These are phyloP conservation scores for Tetragonula carbonaria DNA, from an alignment of 2,888 invertebrate genomes.

Conservation along the genomic window DNA sequence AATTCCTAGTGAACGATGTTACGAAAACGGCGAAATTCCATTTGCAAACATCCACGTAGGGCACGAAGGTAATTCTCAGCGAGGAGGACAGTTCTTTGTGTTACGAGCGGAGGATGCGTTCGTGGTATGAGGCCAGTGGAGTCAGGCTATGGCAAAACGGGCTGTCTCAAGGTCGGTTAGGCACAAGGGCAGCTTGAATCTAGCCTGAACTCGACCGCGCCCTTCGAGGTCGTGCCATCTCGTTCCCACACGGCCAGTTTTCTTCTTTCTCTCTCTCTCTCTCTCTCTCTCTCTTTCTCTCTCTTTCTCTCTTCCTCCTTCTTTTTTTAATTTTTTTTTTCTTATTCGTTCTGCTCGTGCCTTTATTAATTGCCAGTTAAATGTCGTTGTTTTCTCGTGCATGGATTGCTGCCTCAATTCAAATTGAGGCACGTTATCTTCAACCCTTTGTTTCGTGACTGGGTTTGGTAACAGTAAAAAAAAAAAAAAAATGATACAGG, in stretches of 20 bases:
- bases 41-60: conserved; percentile 51
- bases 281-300: not conserved
- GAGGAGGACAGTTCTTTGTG: conserved; percentile 71
- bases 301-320: conserved; percentile 15
- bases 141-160: conserved; percentile 72
- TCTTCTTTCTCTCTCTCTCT: conserved; percentile 21
- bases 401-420: conserved; percentile 2
- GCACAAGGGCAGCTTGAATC: conserved; percentile 82
- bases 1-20: conserved; percentile 16
- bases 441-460: conserved; percentile 2
- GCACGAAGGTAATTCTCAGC: conserved; percentile 30
- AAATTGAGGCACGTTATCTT: conserved; percentile 8
- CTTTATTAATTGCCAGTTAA: conserved; percentile 54
- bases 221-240: conserved; percentile 80
- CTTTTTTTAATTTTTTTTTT: not conserved
- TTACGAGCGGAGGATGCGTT: conserved; percentile 70
- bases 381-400: conserved; percentile 20
- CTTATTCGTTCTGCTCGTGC: conserved; percentile 3
- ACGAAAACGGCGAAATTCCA: conserved; percentile 45
- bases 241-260: conserved; percentile 70
- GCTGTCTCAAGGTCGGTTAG: conserved; percentile 81
- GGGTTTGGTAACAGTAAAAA: not conserved
- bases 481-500: not conserved
- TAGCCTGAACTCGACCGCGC: conserved; percentile 80
- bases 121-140: conserved; percentile 66